Evolutionary conservation across 2,113 vertebrate genomes (phyloP).

Genomic region (Tringa solitaria): DNA sequence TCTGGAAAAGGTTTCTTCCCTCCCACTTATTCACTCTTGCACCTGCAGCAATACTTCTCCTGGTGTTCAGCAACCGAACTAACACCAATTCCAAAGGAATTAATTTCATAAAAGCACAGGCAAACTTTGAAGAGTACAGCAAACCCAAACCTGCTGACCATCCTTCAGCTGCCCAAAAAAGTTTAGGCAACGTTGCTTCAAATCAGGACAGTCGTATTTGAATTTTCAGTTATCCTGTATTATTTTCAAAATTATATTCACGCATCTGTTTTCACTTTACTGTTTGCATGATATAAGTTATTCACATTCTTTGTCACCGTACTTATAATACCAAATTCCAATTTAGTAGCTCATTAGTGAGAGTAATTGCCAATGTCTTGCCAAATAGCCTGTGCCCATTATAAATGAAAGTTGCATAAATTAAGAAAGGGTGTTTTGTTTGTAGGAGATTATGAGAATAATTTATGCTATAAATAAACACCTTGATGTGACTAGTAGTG

Average conservation of each 20-base stretch:
- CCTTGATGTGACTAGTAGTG: neutral
- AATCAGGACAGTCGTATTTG: neutral
- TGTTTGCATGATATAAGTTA: neutral
- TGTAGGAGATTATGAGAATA: neutral
- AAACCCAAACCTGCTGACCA: neutral
- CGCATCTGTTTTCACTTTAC: neutral
- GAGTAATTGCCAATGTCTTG: slow-evolving; percentile 62
- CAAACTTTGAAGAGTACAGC: neutral
- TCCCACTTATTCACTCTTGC: neutral
- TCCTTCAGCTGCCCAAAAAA: accelerated
- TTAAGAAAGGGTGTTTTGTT: slow-evolving; percentile 7
- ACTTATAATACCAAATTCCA: slow-evolving; percentile 35
- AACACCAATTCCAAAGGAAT: neutral
- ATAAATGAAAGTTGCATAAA: slow-evolving; percentile 35
- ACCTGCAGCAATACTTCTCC: neutral
- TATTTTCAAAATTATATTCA: neutral
- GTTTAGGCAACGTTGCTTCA: neutral
- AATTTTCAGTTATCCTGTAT: neutral
- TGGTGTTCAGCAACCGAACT: neutral
- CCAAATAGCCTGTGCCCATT: slow-evolving; percentile 48
- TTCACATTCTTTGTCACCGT: slow-evolving; percentile 28
- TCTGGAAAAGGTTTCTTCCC: neutral
- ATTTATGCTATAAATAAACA: slow-evolving; percentile 38
- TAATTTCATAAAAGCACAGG: neutral
- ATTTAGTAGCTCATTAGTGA: slow-evolving; percentile 61